A percentile compares a stretch with the other conserved stretches of the same genome.
Conservation (phyloP, 2,113 vertebrate genomes). For the Emydocephalus ijimae region DNA sequence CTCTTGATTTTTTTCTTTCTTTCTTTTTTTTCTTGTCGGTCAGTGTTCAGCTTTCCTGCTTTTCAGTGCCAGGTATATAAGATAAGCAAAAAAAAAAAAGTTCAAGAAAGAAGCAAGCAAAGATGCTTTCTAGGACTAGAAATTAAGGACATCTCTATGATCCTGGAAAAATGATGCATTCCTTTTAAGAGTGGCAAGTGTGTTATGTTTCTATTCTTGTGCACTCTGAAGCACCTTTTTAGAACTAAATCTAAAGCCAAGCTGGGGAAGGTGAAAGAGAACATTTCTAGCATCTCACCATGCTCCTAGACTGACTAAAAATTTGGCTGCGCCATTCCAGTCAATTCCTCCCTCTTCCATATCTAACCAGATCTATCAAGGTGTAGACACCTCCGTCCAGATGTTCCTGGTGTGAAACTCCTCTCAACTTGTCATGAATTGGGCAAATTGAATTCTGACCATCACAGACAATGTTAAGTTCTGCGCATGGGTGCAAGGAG, state of each 20-base stretch:
- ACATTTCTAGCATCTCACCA: neutral
- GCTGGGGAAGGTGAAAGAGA: neutral
- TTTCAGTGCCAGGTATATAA: constrained; percentile 12
- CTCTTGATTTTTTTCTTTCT: constrained; percentile 10
- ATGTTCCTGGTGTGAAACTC: neutral
- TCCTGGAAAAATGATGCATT: neutral
- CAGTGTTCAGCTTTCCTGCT: neutral
- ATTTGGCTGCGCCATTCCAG: neutral
- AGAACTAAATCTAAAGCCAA: neutral
- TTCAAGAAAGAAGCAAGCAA: neutral
- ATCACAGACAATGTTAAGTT: neutral
- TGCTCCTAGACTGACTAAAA: neutral
- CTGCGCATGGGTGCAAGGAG: too few relatives aligned
- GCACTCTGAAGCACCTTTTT: neutral
- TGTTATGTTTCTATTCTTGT: neutral
- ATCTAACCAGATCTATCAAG: neutral
- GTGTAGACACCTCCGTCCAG: neutral
- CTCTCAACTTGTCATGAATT: neutral
- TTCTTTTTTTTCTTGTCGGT: neutral
- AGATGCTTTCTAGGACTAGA: neutral
- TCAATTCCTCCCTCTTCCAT: neutral
- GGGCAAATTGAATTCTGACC: neutral
- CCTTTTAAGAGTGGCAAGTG: neutral
- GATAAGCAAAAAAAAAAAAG: constrained; percentile 41
- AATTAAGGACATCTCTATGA: neutral